phyloP scores from a whole-genome alignment of 1,140 invertebrate species.

The Thaumatotibia leucotreta region DNA sequence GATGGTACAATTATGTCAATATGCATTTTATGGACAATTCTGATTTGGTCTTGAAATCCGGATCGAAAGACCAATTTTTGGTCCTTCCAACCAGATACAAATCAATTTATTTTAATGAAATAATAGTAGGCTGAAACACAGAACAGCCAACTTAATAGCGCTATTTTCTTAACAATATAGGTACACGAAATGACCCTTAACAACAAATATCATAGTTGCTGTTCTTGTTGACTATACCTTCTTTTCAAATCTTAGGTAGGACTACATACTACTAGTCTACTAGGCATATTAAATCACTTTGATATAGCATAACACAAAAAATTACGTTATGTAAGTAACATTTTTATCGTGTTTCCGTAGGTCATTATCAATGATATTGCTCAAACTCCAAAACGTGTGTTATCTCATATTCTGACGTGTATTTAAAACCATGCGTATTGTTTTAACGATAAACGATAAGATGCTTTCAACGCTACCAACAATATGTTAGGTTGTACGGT shows the following conservation, averaged over 20 bases:
- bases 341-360: conserved; percentile 3
- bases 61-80: background rate
- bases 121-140: background rate
- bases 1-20: too few relatives aligned
- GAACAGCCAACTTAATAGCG: background rate
- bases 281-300: background rate
- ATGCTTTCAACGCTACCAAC: background rate
- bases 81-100: background rate
- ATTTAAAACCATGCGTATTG: background rate
- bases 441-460: background rate
- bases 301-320: too few relatives aligned
- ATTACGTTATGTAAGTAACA: background rate
- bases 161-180: too few relatives aligned
- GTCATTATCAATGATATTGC: conserved; percentile 1
- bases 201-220: too few relatives aligned
- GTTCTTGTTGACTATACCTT: too few relatives aligned
- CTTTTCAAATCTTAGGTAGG: too few relatives aligned
- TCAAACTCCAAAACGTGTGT: background rate
- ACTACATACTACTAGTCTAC: background rate
- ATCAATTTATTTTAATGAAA: background rate
- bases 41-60: too few relatives aligned
- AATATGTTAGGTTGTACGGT: background rate
- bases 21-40: too few relatives aligned
- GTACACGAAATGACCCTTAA: too few relatives aligned
- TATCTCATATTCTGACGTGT: background rate